Evolutionary conservation across 2,113 vertebrate genomes (phyloP), one percentile per base, ranked within the genome.

Genomic region (Tychaedon coryphoeus): DNA sequence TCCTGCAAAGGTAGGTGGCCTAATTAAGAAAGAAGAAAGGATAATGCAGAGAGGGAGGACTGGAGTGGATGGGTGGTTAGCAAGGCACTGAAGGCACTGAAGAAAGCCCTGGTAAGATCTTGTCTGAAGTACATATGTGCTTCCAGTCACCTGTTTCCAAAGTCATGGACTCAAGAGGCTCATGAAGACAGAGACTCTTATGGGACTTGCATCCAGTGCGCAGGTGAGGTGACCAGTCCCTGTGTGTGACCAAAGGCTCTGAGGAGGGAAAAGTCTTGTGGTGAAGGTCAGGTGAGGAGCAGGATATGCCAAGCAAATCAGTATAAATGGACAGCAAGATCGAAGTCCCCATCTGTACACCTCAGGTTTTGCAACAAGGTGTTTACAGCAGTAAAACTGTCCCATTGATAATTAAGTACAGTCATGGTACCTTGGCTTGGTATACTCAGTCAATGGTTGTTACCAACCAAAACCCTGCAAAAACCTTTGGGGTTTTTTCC

Each of bases 361-460:
- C 62, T 40, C n/a, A 54, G 20, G 40, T 48, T 82, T 54, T 61
- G 14, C 20, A 40, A 9, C 17, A 36, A 62, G 20, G 22, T 42
- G 8, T 48, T 69, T 31, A 31, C 4, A 26, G 48, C 54, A 70
- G 34, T 19, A 69, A 62, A 48, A 48, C 8, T 69, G 40, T 69
- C n/a, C 50, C 18, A 8, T 1, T 22, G 31, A 26, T 50, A 50
- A 65, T 40, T 51, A n/a, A 31, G 9, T 54, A 18, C 43, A 78
- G 3, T 33, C 5, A 1, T 22, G n/a, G 26, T 13, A 38, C 18
- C 19, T 57, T 58, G 23, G 61, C 31, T 88, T 5, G 3, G n/a
- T 26, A 45, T 45, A 18, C 16, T 84, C 0, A 0, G 8, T 33
- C 51, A 78, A 20, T 5, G n/a, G 8, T 28, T 0, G 1, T 71